Percentiles rank a stretch among this genome's conserved stretches.
Evolutionary conservation across 1,140 invertebrate genomes (phyloP).

Genomic region (Diploscapter pachys): DNA sequence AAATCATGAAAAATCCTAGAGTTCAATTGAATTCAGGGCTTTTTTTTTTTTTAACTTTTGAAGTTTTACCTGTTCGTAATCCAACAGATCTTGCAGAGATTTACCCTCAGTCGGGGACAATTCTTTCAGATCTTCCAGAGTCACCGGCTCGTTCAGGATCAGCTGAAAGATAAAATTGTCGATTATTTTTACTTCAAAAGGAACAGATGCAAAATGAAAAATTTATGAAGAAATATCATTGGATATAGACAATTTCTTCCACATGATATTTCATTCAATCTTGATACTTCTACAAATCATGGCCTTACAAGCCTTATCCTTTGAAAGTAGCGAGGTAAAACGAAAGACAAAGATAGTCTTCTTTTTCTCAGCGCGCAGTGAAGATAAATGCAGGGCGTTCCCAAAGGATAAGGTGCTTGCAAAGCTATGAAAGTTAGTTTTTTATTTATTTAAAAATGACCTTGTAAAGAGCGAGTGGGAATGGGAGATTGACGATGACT

Average conservation of each 20-base stretch:
- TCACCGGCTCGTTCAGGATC: slow-evolving; percentile 20
- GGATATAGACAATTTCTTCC: neutral
- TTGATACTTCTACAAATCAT: too few relatives aligned
- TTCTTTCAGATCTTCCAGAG: slow-evolving; percentile 46
- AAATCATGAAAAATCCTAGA: neutral
- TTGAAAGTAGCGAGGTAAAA: too few relatives aligned
- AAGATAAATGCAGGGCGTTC: too few relatives aligned
- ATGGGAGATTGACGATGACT: slow-evolving; percentile 89
- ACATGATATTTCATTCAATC: too few relatives aligned
- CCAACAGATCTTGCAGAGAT: slow-evolving; percentile 73
- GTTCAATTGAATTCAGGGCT: neutral
- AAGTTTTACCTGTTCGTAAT: slow-evolving; percentile 71
- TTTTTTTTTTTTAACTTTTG: neutral
- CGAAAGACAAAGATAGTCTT: too few relatives aligned
- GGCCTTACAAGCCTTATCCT: too few relatives aligned
- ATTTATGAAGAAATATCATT: neutral
- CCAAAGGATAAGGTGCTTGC: slow-evolving; percentile 60
- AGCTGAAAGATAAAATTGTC: slow-evolving; percentile 4
- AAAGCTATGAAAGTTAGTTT: slow-evolving; percentile 67
- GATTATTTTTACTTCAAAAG: neutral
- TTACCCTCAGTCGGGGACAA: slow-evolving; percentile 43
- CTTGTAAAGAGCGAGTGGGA: slow-evolving; percentile 90
- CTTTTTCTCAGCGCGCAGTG: too few relatives aligned
- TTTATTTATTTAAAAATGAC: slow-evolving; percentile 64
- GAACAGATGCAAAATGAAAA: neutral